Percentiles rank a stretch among this genome's conserved stretches.
phyloP scores from a whole-genome alignment of 2,113 vertebrate species.

The Cryptotis parvus region DNA sequence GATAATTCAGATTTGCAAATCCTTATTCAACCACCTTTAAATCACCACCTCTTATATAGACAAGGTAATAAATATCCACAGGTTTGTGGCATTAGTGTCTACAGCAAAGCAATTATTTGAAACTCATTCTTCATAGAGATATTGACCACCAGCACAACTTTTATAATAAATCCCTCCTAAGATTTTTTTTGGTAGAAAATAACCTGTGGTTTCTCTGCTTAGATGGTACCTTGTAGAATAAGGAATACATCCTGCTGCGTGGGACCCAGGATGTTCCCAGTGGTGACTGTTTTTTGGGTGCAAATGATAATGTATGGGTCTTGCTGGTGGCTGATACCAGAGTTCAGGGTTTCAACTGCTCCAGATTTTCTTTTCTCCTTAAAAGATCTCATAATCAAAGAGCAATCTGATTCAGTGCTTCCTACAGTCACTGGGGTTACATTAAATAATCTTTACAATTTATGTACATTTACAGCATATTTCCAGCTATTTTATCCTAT shows the following conservation, averaged over 20 bases:
- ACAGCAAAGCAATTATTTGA: background rate
- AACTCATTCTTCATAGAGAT: background rate
- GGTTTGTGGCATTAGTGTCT: background rate
- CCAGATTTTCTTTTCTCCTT: background rate
- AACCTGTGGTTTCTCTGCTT: background rate
- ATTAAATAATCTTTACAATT: constrained; percentile 55
- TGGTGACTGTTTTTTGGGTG: background rate
- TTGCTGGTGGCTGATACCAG: background rate
- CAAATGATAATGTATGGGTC: background rate
- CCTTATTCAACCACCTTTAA: background rate
- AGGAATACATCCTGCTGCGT: background rate
- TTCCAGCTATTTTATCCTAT: constrained; percentile 69
- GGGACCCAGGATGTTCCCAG: background rate
- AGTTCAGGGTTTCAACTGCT: background rate
- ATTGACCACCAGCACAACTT: background rate
- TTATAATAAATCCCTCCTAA: background rate
- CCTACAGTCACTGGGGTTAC: background rate
- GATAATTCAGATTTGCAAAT: background rate
- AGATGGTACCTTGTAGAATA: background rate
- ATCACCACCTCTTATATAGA: background rate
- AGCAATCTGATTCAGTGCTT: constrained; percentile 18
- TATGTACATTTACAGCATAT: constrained; percentile 75
- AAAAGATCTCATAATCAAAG: constrained; percentile 18
- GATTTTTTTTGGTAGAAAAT: background rate
- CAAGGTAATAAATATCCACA: background rate